Base-by-base conservation (phyloP, 2,113 vertebrate species). In the Dicerorhinus sumatrensis region DNA sequence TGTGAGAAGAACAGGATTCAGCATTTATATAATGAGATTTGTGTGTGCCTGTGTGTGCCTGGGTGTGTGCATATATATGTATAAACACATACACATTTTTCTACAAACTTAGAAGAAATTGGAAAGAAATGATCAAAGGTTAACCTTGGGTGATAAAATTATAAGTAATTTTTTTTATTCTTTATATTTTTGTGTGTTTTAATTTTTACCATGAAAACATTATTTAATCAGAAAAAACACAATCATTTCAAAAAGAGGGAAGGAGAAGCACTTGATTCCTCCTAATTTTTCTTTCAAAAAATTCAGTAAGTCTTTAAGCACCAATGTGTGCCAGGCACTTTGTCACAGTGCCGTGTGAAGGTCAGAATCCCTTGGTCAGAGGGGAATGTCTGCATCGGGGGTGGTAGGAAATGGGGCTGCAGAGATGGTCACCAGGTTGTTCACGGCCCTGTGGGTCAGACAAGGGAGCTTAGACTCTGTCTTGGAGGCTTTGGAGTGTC, bases 261-360 rank as follows among this genome's bases (percentile, higher is more conserved):
- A 92, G 33, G 18, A 60, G 7, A 81, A 4, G 6, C 5, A 8
- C 21, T 76, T 60, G 23, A 77, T 70, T 86, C 72, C 31, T 17
- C 89, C 33, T 60, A 51, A 56, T 67, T 94, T 77, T 89, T 79
- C n/a, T 60, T 80, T 90, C 48, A 48, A 90, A 89, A 85, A 48
- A 62, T 75, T 81, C 36, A 76, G 2, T 14, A 69, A 36, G 17
- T 39, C 2, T 86, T 82, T 73, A 85, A 63, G 25, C 29, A 18
- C 7, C 4, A 2, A 20, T 82, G 21, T 36, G 48, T 94, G 62
- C 17, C 51, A 85, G 79, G 51, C 12, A 25, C 21, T 75, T 75
- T 36, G 27, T 86, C 72, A 20, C 46, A 27, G 54, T 89, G n/a
- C 31, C 82, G 17, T 72, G 29, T 39, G 69, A 39, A 70, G 31